Base-by-base conservation (phyloP, 2,888 invertebrate species). In the Platypus cylindrus region DNA sequence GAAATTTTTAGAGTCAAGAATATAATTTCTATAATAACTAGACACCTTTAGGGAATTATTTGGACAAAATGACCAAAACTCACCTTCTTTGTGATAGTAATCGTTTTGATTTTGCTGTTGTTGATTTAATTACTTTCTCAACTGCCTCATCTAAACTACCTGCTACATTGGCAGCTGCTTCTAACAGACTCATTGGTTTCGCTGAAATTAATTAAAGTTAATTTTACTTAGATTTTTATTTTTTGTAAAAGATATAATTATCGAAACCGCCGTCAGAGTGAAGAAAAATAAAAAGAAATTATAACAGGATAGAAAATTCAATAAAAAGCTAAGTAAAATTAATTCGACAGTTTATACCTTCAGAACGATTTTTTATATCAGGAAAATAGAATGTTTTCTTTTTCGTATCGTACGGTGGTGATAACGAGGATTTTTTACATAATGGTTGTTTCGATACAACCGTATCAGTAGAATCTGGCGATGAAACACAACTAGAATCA, bases 401-500 rank as follows among this genome's bases (percentile, higher is more conserved):
- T 13, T 9, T 11, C 12, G 40, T 46, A 20, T 34, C 32, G 27
- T 29, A 35, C 15, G 35, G 33, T 25, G 38, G 36, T n/a, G n/a
- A n/a, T n/a, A 11, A 30, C 23, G 17, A 36, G 33, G 11, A 39
- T 36, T 11, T 43, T 42, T 34, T 43, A 11, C 30, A 37, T 24
- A 28, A 40, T 5, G 34, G 38, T 17, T 37, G 41, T 5, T 49
- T 43, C 23, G 46, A 49, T 26, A 86, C 84, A 1, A 87, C 86
- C 52, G 85, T 85, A 48, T 85, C 85, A 2, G 82, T 75, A 2
- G 86, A 86, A 55, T 86, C 86, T 2, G 87, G 86, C 0, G 87
- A 86, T 1, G 86, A 86, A 8, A 85, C 81, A 3, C 81, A 81
- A 51, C 84, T 85, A 0, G 85, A 86, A 56, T 89, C 89, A 51